A percentile compares a stretch with the other conserved stretches of the same genome.
phyloP scores from a whole-genome alignment of 2,888 invertebrate species.

The Halictus ligatus region DNA sequence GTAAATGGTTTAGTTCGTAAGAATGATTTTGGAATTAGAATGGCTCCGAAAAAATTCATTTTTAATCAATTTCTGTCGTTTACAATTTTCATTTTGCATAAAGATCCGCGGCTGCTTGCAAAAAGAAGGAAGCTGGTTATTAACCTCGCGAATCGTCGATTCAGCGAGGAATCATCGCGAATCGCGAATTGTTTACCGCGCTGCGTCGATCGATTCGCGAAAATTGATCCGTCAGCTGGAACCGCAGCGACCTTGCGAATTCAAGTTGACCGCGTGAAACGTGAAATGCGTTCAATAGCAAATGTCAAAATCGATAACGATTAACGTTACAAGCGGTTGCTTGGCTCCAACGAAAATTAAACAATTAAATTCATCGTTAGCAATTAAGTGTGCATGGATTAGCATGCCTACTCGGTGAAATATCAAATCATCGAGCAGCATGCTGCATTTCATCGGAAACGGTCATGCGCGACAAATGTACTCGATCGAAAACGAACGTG shows the following conservation, averaged over 20 bases:
- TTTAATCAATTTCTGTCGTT: no score
- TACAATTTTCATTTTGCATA: no score
- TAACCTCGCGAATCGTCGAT: not conserved
- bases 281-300: not conserved
- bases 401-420: not conserved
- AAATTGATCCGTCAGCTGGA: not conserved
- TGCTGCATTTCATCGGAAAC: not conserved
- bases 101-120: not conserved
- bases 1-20: no score
- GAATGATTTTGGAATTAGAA: no score
- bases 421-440: no score
- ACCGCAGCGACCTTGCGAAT: conserved; percentile 27
- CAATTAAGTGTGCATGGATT: not conserved
- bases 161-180: not conserved
- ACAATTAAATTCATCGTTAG: not conserved
- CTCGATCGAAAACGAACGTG: not conserved
- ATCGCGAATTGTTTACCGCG: not conserved
- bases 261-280: not conserved
- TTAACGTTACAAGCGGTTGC: not conserved
- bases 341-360: not conserved
- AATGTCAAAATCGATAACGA: not conserved
- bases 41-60: no score
- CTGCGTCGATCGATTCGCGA: conserved; percentile 21
- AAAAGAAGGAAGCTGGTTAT: not conserved
- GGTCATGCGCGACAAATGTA: not conserved